A percentile compares a stretch with the other conserved stretches of the same genome.
phyloP scores from a whole-genome alignment of 2,888 invertebrate species.

The Deladenus siricidicola region DNA sequence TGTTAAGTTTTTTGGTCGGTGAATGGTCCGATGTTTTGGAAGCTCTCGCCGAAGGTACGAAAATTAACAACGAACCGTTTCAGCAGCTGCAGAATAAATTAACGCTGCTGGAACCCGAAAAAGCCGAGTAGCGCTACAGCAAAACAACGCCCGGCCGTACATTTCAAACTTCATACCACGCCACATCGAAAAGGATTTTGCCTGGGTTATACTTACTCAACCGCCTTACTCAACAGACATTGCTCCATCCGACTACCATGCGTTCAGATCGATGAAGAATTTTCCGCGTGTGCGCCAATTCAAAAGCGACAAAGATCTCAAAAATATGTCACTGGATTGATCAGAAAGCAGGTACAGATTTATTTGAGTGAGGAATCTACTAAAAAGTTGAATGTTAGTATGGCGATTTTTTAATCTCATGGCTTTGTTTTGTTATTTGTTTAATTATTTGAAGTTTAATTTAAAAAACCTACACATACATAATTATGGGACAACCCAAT shows the following conservation, averaged over 20 bases:
- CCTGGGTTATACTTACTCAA: neutral
- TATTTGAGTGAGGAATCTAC: neutral
- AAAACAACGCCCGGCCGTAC: too few relatives aligned
- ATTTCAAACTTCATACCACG: too few relatives aligned
- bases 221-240: neutral
- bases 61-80: too few relatives aligned
- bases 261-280: neutral
- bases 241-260: neutral
- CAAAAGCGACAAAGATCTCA: neutral
- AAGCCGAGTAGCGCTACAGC: too few relatives aligned
- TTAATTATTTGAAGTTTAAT: neutral
- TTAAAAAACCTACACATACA: neutral
- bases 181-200: neutral
- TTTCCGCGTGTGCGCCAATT: neutral
- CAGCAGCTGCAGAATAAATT: too few relatives aligned
- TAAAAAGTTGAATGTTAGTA: neutral
- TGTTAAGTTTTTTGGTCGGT: too few relatives aligned
- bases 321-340: neutral
- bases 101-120: too few relatives aligned
- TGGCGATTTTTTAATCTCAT: neutral
- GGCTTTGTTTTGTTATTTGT: neutral
- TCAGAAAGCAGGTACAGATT: neutral
- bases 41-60: too few relatives aligned
- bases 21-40: too few relatives aligned
- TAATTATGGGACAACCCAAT: slow-evolving; percentile 16